A percentile compares a stretch with the other conserved stretches of the same genome.
Evolutionary conservation across 2,113 vertebrate species (phyloP).

Genomic region (Amphilophus citrinellus): DNA sequence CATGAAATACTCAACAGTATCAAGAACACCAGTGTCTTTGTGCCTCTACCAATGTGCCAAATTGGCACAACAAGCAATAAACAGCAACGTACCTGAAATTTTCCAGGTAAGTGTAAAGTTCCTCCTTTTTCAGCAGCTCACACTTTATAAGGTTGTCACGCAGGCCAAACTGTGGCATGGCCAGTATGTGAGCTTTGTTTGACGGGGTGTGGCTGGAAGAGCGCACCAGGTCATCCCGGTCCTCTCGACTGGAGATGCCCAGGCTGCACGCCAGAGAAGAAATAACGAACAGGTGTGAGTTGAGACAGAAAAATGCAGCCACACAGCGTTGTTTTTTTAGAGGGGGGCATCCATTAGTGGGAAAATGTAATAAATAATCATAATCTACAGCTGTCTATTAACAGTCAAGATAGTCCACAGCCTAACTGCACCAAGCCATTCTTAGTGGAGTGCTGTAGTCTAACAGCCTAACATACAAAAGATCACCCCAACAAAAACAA

Average conservation of each 20-base stretch:
- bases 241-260: constrained; percentile 79
- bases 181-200: constrained; percentile 86
- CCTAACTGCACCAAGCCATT: background rate
- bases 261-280: constrained; percentile 72
- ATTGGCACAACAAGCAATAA: background rate
- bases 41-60: background rate
- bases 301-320: constrained; percentile 13
- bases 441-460: background rate
- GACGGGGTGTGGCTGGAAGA: constrained; percentile 82
- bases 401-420: background rate
- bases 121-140: constrained; percentile 89
- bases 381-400: background rate
- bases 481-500: constrained; percentile 4
- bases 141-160: constrained; percentile 91
- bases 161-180: constrained; percentile 88
- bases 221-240: constrained; percentile 83
- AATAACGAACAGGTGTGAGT: background rate
- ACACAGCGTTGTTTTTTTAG: background rate
- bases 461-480: background rate
- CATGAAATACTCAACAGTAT: background rate
- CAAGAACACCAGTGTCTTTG: background rate
- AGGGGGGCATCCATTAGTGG: background rate
- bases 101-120: constrained; percentile 88
- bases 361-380: background rate
- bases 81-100: constrained; percentile 84